Conservation (phyloP, 2,888 invertebrate species). For the Scaptomyza cyrtandrae region DNA sequence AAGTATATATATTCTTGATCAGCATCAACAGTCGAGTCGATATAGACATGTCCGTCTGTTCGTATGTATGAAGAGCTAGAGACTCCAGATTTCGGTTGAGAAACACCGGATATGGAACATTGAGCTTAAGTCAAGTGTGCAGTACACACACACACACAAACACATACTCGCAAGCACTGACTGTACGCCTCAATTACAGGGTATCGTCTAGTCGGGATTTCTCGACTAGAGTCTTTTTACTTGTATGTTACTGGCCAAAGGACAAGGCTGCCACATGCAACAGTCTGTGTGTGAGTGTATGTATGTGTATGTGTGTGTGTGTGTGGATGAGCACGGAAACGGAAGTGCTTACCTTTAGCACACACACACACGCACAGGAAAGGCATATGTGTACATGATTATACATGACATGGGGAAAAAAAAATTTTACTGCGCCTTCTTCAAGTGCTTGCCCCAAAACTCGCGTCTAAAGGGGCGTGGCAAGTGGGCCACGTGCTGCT, state of each 20-base stretch:
- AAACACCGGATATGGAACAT: too few species aligned
- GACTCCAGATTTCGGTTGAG: too few species aligned
- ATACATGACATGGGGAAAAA: conserved; percentile 54
- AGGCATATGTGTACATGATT: conserved; percentile 46
- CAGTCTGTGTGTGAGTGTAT: conserved; percentile 6
- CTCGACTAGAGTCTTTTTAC: too few species aligned
- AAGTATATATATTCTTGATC: too few species aligned
- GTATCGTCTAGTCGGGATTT: too few species aligned
- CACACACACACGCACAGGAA: conserved; percentile 34
- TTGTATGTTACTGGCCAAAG: conserved; percentile 39
- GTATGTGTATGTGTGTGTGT: conserved; percentile 21
- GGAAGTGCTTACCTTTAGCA: conserved; percentile 72
- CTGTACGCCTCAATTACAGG: too few species aligned
- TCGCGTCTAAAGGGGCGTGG: conserved; percentile 34
- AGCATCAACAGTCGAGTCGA: too few species aligned
- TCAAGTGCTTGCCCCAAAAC: conserved; percentile 50
- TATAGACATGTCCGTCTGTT: too few species aligned
- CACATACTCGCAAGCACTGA: too few species aligned
- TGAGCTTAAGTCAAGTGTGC: too few species aligned
- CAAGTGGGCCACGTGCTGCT: conserved; percentile 8
- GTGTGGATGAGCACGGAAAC: conserved; percentile 63
- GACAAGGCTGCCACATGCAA: conserved; percentile 26
- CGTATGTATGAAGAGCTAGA: too few species aligned
- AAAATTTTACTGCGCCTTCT: conserved; percentile 61
- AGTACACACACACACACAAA: too few species aligned